phyloP scores from a whole-genome alignment of 2,113 vertebrate genomes.

The Sebastes schlegelii region DNA sequence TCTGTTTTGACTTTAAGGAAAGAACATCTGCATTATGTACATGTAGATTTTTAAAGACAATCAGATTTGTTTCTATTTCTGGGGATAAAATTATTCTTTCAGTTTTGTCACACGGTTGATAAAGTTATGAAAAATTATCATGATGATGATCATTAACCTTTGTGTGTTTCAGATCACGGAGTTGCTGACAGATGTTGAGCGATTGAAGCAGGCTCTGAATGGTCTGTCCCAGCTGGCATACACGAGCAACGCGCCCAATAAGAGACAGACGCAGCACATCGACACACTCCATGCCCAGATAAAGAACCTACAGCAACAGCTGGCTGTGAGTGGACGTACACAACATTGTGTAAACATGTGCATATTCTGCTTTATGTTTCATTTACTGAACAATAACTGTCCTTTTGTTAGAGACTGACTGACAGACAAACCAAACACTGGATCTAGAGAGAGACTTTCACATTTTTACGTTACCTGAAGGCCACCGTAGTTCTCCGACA shows the following conservation, averaged over 20 bases:
- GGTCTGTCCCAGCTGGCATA: slow-evolving; percentile 93
- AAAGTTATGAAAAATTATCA: neutral
- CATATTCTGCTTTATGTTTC: neutral
- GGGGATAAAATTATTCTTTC: neutral
- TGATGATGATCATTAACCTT: neutral
- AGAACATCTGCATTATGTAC: neutral
- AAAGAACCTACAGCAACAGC: slow-evolving; percentile 92
- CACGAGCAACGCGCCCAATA: slow-evolving; percentile 87
- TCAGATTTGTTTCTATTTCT: neutral
- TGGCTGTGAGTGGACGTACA: slow-evolving; percentile 89
- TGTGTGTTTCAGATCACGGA: slow-evolving; percentile 89
- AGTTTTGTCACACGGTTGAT: neutral
- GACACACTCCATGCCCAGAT: slow-evolving; percentile 92
- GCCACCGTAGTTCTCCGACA: no score
- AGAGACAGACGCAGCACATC: slow-evolving; percentile 90
- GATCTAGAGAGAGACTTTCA: no score
- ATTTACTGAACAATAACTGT: neutral
- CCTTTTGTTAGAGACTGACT: neutral
- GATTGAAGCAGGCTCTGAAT: slow-evolving; percentile 93
- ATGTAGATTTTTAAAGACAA: neutral
- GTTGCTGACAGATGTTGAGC: slow-evolving; percentile 93
- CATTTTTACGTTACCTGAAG: no score
- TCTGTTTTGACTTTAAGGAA: neutral
- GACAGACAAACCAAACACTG: no score
- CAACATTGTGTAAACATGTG: neutral